Evolutionary conservation across 2,888 invertebrate species (phyloP), one percentile per base, ranked within the genome.

Genomic region (Halictus ligatus): DNA sequence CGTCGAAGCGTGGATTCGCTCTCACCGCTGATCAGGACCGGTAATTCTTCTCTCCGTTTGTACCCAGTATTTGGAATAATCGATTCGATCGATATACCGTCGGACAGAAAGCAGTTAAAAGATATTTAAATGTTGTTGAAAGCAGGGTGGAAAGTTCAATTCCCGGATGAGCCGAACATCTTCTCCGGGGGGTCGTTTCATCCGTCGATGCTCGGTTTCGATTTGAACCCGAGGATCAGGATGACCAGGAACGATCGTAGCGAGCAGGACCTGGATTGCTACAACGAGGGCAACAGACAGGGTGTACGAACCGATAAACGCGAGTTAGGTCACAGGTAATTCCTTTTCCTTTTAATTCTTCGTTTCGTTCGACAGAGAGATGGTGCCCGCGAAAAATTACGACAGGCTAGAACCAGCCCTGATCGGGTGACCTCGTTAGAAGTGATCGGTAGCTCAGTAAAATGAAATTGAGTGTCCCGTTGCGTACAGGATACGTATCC

Each of bases 251-350:
- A 94, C 85, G 93, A 94, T 89, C 92, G 93, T 75, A 94, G 93
- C 73, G 94, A 94, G 76, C 92, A 93, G 80, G 94, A 94, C 80
- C 86, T 94, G 88, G 94, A 94, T 86, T 92, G 91, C 83, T 95
- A 92, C 89, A 93, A 91, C 35, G 93, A 94, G 78, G 94, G 94
- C 81, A 89, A 88, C 67, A 90, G 90, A 1, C 73, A 86, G 91
- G 76, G 71, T 71, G n/a, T 43, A 43, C 92, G 93, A 81, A 92
- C 92, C 46, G 94, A 95, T 89, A 94, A 94, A 73, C 93, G 95
- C 35, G 95, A 95, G 90, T 89, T 95, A 54, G 92, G 94, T 77
- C 95, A 95, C 94, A 95, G 95, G 95, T 95, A 94, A 91, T 85
- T 80, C 64, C 75, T 69, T 75, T 46, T 18, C 35, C 40, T 84